Conservation (phyloP, 2,113 vertebrate genomes). For the Hippocampus barbouri region DNA sequence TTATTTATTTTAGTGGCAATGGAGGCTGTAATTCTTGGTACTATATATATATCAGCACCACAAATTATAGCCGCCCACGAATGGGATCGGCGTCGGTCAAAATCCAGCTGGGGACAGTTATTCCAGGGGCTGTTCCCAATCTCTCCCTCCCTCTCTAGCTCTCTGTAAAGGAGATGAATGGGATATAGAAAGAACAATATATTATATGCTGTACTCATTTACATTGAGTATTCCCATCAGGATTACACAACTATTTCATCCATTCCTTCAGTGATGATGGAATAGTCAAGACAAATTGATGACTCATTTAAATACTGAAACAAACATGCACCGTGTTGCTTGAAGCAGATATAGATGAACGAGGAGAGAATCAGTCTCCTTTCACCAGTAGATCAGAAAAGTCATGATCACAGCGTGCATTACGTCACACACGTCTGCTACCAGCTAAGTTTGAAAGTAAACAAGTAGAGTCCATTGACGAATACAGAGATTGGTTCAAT, state of each 20-base stretch:
- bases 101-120: constrained; percentile 9
- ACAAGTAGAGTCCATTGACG: too few relatives aligned
- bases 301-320: not conserved
- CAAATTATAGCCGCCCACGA: constrained; percentile 5
- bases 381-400: too few relatives aligned
- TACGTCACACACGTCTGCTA: too few relatives aligned
- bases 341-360: not conserved
- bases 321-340: not conserved
- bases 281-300: not conserved
- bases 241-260: not conserved
- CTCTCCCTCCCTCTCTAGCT: not conserved
- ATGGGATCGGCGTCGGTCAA: constrained; percentile 4
- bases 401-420: too few relatives aligned
- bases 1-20: constrained; percentile 6
- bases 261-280: not conserved
- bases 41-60: constrained; percentile 1
- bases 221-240: not conserved
- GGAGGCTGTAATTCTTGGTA: constrained; percentile 4
- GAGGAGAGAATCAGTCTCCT: too few relatives aligned
- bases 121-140: constrained; percentile 1
- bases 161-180: not conserved
- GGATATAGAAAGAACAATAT: not conserved
- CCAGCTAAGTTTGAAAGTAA: too few relatives aligned
- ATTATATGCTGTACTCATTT: not conserved
- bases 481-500: too few relatives aligned